Evolutionary conservation across 2,113 vertebrate species (phyloP), one percentile per base, ranked within the genome.

Genomic region (Penelope pileata): DNA sequence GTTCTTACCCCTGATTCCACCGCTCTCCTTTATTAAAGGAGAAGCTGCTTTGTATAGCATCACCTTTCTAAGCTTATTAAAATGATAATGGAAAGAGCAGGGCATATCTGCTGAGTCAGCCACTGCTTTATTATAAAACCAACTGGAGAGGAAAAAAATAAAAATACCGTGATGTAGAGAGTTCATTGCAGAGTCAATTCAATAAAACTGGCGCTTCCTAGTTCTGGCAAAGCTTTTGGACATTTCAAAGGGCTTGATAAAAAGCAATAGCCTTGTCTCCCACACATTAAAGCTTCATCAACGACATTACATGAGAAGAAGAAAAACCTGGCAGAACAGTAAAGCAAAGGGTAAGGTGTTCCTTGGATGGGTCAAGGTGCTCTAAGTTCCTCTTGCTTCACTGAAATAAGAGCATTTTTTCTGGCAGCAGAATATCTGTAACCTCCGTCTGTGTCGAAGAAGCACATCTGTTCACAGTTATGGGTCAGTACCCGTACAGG

Each of bases 171-270:
- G 38, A 59, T 23, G 82, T 29, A 85, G 92, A 72, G 51, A 96
- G 97, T 97, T 97, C 97, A 96, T 30, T 90, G 83, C 70, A 34
- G 62, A 97, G 95, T 95, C 95, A 96, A 92, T 94, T 96, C 90
- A 97, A 96, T 93, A 96, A 96, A 97, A 94, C 56, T 50, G 88
- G 74, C 3, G 30, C 88, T 96, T 95, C 95, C 69, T 62, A 32
- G 86, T 70, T 83, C 94, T 94, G 82, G 95, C 97, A 96, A 94
- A 80, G 96, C 62, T 13, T 91, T 40, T 94, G 75, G 90, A 97
- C 91, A 58, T 98, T 98, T 98, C 96, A 97, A 97, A 98, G 98
- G 80, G 76, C 84, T 95, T 96, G 97, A 98, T 98, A 98, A 98
- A 97, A 93, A 97, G 97, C 95, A 86, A 97, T 82, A 94, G 96